A percentile compares a stretch with the other conserved stretches of the same genome.
phyloP scores from a whole-genome alignment of 2,113 vertebrate species.

The Ictalurus furcatus region DNA sequence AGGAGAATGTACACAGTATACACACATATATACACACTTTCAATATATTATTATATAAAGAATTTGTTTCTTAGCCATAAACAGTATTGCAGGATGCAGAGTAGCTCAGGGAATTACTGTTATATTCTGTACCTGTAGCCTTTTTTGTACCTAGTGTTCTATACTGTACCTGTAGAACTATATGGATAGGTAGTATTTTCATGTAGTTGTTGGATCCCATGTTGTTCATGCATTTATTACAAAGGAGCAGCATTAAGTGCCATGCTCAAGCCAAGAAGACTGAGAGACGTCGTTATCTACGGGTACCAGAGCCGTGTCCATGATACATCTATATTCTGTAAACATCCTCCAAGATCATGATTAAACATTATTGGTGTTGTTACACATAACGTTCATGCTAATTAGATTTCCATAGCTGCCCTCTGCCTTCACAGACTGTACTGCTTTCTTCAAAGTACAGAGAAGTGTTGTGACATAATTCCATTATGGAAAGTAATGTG shows the following conservation, averaged over 20 bases:
- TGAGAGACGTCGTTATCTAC: neutral
- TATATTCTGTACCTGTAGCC: slow-evolving; percentile 46
- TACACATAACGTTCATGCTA: slow-evolving; percentile 9
- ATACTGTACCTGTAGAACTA: slow-evolving; percentile 26
- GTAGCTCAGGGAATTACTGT: slow-evolving; percentile 71
- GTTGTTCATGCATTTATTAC: slow-evolving; percentile 51
- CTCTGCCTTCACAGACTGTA: slow-evolving; percentile 34
- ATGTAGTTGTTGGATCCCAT: slow-evolving; percentile 76
- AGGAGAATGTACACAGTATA: slow-evolving; percentile 81
- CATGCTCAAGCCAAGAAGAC: slow-evolving; percentile 10
- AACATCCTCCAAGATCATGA: slow-evolving; percentile 2
- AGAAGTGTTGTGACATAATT: slow-evolving; percentile 25
- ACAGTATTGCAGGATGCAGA: slow-evolving; percentile 63
- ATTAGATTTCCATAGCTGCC: slow-evolving; percentile 50
- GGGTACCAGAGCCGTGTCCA: neutral
- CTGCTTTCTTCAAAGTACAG: slow-evolving; percentile 34
- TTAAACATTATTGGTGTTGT: neutral
- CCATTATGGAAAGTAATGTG: neutral
- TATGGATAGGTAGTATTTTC: slow-evolving; percentile 77
- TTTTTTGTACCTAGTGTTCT: slow-evolving; percentile 4
- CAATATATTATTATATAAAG: slow-evolving; percentile 87
- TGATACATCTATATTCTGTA: neutral
- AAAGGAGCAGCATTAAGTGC: slow-evolving; percentile 19
- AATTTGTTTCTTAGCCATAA: slow-evolving; percentile 68
- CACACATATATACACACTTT: slow-evolving; percentile 80